These are phyloP conservation scores for Chrysomallon squamiferum DNA, from an alignment of 1,140 invertebrate species.

Conservation along the genomic window DNA sequence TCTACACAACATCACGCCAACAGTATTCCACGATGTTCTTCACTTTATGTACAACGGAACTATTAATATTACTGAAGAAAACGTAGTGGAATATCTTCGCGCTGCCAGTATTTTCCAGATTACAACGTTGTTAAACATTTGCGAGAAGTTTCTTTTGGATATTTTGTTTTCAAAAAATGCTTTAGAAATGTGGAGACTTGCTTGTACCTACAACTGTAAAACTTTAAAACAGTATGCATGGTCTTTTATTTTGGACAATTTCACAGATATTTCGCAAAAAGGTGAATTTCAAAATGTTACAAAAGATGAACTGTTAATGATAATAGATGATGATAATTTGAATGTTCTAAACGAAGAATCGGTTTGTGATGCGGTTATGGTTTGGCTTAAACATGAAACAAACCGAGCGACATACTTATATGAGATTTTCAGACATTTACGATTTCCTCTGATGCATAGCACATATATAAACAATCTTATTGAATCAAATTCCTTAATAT, in stretches of 20 bases:
- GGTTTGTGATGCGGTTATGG: conserved; percentile 28
- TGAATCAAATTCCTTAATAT: not conserved
- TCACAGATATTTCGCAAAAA: conserved; percentile 22
- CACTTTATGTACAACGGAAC: conserved; percentile 39
- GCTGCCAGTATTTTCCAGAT: conserved; percentile 74
- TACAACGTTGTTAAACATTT: conserved; percentile 81
- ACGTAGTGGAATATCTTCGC: conserved; percentile 29
- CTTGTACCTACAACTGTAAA: conserved; percentile 73
- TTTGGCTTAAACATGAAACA: conserved; percentile 33
- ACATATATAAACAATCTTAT: conserved; percentile 7
- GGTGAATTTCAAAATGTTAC: conserved; percentile 36
- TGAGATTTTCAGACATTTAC: conserved; percentile 16
- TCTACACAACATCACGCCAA: conserved; percentile 36
- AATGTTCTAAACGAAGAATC: conserved; percentile 42
- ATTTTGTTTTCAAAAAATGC: conserved; percentile 91
- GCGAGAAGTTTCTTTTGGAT: conserved; percentile 84
- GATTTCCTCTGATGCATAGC: conserved; percentile 22
- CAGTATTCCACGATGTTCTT: conserved; percentile 33
- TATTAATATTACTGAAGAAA: conserved; percentile 28
- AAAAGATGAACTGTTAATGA: conserved; percentile 30
- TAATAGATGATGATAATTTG: conserved; percentile 40
- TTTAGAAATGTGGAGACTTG: conserved; percentile 86
- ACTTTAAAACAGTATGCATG: conserved; percentile 23
- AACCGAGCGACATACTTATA: conserved; percentile 9
- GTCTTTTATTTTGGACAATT: conserved; percentile 34